Conservation (phyloP, 2,797 vertebrate species). For the Cephalopachus bancanus region DNA sequence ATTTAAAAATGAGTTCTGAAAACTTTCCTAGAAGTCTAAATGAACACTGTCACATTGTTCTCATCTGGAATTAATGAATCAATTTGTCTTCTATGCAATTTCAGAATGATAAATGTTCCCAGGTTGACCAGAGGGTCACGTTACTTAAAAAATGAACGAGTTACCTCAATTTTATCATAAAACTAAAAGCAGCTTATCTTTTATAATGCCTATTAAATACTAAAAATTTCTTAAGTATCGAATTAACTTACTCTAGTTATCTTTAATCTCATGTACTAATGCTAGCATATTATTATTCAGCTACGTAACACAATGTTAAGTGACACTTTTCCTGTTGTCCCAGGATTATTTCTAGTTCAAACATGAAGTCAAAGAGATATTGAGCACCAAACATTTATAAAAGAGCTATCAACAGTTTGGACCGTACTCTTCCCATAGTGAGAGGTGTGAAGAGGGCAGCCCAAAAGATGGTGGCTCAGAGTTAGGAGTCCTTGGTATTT, state of each 20-base stretch:
- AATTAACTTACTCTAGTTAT: not conserved
- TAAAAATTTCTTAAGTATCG: not conserved
- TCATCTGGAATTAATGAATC: not conserved
- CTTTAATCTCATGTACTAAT: not conserved
- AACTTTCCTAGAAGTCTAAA: conserved; percentile 20
- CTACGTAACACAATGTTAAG: not conserved
- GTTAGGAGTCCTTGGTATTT: not conserved
- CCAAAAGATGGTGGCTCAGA: fast-evolving
- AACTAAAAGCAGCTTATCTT: not conserved
- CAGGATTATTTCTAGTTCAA: not conserved
- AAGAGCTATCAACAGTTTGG: not conserved
- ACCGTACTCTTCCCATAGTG: not conserved
- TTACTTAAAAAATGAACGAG: not conserved
- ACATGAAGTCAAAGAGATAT: not conserved
- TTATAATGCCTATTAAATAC: not conserved
- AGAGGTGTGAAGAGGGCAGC: not conserved
- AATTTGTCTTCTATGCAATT: not conserved
- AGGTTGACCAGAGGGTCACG: conserved; percentile 13
- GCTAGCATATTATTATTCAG: not conserved
- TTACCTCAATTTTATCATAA: not conserved
- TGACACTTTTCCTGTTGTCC: not conserved
- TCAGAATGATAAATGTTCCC: not conserved
- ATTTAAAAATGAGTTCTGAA: conserved; percentile 17
- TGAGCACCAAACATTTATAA: not conserved
- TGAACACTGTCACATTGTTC: not conserved